These are phyloP conservation scores for Ophion slaviceki DNA, from an alignment of 2,888 invertebrate species.

Conservation along the genomic window DNA sequence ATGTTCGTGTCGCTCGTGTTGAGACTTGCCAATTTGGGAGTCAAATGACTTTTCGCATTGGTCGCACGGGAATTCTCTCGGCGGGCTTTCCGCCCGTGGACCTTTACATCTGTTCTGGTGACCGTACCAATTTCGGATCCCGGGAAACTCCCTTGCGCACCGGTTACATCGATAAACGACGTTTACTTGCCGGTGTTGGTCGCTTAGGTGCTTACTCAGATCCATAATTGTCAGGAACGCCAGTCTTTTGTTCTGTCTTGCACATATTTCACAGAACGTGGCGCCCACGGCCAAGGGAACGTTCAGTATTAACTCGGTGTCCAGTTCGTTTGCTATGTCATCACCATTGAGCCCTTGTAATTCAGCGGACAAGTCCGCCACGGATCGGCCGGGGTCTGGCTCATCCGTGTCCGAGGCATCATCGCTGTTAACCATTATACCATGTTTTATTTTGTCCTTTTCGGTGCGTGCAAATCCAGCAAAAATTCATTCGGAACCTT, in stretches of 20 bases:
- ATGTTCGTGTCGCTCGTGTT: slow-evolving; percentile 60
- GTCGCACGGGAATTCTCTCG: neutral
- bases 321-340: slow-evolving; percentile 3
- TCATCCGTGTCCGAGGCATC: slow-evolving; percentile 44
- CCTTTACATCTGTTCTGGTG: slow-evolving; percentile 2
- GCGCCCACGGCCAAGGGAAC: neutral
- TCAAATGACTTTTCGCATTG: neutral
- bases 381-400: slow-evolving; percentile 33
- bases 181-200: slow-evolving; percentile 8
- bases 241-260: neutral
- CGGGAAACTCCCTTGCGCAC: slow-evolving; percentile 1
- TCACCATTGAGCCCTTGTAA: slow-evolving; percentile 12
- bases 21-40: neutral
- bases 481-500: too few species aligned
- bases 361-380: slow-evolving; percentile 33
- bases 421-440: neutral
- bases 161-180: neutral
- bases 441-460: neutral
- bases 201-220: neutral
- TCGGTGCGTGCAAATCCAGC: too few species aligned
- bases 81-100: neutral
- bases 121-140: neutral
- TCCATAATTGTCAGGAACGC: neutral
- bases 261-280: neutral
- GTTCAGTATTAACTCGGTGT: neutral